Base-by-base conservation (phyloP, 1,140 invertebrate species). In the Diploscapter pachys region DNA sequence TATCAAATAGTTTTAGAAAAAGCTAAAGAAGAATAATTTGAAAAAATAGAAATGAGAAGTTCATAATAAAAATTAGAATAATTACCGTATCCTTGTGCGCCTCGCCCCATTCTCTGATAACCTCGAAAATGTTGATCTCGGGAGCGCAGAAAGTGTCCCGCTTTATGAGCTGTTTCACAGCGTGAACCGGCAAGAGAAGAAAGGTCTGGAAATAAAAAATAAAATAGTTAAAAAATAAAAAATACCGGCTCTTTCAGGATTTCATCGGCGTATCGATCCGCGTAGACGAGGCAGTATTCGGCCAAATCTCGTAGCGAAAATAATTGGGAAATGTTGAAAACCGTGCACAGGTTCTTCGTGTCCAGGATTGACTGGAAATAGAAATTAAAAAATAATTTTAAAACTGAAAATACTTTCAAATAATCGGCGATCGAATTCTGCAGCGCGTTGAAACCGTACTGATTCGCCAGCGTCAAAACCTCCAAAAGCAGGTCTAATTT, bases 91-190 rank as follows among this genome's bases (percentile, higher is more conserved):
- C 75, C 4, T 50, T 31, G n/a, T 72, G 9, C 4, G 9, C 51
- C 6, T 65, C 53, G 6, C n/a, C 71, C 95, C 95, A 98, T 67
- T 89, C 89, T 82, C 90, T 89, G 2, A 97, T 92, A 5, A 93
- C 92, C 80, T 90, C 88, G 87, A 98, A 98, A 76, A 98, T 96
- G 81, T 97, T 92, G 50, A 95, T 92, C 88, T 98, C 96, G 4
- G 91, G 90, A 0, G 93, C 94, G 88, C 92, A 98, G 87, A 98
- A 98, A 2, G 94, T 96, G 87, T 98, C 93, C 65, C 95, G 88
- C 66, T 91, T 89, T 55, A 98, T 89, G 13, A 98, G 88, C 83
- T 93, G 91, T 65, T 82, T 79, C n/a, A 89, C 79, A 5, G 88
- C 85, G 65, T 76, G 11, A 82, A 91, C 90, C 52, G 94, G 95